Evolutionary conservation across 1,140 invertebrate species (phyloP).

Genomic region (Lucilia sericata): DNA sequence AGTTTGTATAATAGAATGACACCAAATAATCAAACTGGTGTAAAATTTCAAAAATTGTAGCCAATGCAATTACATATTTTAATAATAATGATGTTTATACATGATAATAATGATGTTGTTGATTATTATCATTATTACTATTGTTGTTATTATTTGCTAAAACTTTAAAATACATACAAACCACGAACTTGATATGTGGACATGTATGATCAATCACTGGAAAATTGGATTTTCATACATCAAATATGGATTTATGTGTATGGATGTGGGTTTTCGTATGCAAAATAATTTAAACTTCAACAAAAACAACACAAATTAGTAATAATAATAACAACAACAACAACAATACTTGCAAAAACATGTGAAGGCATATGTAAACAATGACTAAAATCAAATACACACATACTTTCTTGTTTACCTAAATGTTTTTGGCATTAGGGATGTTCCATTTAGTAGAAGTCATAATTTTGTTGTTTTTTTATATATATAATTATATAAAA

Average conservation of each 20-base stretch:
- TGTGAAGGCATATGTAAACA: conserved; percentile 48
- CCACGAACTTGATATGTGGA: conserved; percentile 53
- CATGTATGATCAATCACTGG: conserved; percentile 65
- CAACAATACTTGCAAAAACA: not conserved
- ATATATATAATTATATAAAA: too few relatives aligned
- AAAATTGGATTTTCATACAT: conserved; percentile 67
- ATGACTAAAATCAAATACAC: conserved; percentile 48
- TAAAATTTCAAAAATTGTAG: not conserved
- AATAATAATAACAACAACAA: not conserved
- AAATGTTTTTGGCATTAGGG: not conserved
- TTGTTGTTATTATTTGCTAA: conserved; percentile 24
- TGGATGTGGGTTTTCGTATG: not conserved
- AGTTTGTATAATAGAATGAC: not conserved
- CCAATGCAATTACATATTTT: not conserved
- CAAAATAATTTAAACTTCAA: not conserved
- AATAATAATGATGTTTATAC: not conserved
- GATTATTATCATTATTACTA: conserved; percentile 32
- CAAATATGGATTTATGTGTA: not conserved
- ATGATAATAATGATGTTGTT: not conserved
- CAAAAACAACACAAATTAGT: not conserved
- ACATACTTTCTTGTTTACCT: conserved; percentile 31
- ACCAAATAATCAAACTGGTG: not conserved
- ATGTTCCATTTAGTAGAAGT: too few relatives aligned
- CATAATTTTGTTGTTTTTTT: too few relatives aligned
- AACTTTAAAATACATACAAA: conserved; percentile 41